These are phyloP conservation scores for Ptiloglossa arizonensis DNA, from an alignment of 1,140 invertebrate species.

Conservation along the genomic window DNA sequence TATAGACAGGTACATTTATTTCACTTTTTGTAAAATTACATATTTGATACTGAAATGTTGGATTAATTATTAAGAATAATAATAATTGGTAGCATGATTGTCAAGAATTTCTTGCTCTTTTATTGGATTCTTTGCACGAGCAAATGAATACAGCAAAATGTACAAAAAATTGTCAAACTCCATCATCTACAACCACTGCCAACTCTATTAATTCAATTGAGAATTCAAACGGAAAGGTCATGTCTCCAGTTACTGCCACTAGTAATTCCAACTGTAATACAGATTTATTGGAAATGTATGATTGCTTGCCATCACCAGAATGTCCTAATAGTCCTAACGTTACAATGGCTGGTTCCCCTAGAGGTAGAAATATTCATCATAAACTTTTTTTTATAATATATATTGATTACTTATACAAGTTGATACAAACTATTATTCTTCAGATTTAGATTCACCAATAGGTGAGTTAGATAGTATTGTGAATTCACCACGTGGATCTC, in stretches of 20 bases:
- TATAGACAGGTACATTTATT: conserved; percentile 81
- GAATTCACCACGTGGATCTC: conserved; percentile 74
- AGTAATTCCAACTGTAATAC: conserved; percentile 65
- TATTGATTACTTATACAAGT: too few species aligned
- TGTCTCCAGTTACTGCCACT: conserved; percentile 71
- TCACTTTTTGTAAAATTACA: background rate
- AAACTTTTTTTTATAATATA: background rate
- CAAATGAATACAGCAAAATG: conserved; percentile 84
- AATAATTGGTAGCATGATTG: conserved; percentile 85
- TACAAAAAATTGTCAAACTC: conserved; percentile 73
- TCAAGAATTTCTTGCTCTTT: conserved; percentile 88
- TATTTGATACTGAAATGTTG: background rate
- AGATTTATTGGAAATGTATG: conserved; percentile 72
- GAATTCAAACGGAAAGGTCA: conserved; percentile 68
- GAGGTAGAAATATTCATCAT: conserved; percentile 67
- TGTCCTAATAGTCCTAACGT: conserved; percentile 76
- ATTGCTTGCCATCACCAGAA: conserved; percentile 71
- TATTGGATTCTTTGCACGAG: conserved; percentile 87
- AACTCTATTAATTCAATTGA: conserved; percentile 70
- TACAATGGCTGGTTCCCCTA: conserved; percentile 77
- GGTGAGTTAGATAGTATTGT: conserved; percentile 75
- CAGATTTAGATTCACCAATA: conserved; percentile 71
- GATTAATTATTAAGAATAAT: conserved; percentile 27
- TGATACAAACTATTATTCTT: background rate
- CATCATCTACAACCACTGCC: conserved; percentile 75